Base-by-base conservation (phyloP, 2,888 invertebrate species). In the Synanthedon formicaeformis region DNA sequence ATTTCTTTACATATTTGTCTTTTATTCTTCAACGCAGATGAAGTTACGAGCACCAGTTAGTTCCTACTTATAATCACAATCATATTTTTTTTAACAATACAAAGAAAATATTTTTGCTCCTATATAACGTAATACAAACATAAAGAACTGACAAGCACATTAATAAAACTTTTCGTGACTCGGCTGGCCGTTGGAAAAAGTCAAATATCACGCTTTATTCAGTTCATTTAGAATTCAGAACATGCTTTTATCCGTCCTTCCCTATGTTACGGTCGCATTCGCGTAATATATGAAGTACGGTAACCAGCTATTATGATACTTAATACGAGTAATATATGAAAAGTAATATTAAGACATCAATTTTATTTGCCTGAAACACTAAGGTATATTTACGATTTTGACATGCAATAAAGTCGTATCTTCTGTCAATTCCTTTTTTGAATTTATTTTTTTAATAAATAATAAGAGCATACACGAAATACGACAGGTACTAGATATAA, bases 221-320 rank as follows among this genome's bases (percentile, higher is more conserved):
- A 66, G 64, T 69, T 75, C 75, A 75, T 79, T 75, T 67, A 64
- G 61, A 63, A 81, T 81, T 79, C 78, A 63, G 65, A 61, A 62
- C 76, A 69, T 72, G 75, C 66, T 60, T 48, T 60, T 60, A 55
- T 58, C 58, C 58, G 60, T 62, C 56, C 45, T 45, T 45, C 45
- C 45, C 45, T 57, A 57, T 61, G 61, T 64, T 61, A 63, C 60
- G 60, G 63, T 59, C 60, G 61, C 61, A 63, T 63, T 61, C 60
- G 57, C 60, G 62, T 67, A 64, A 65, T 63, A 57, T 64, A 67
- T 64, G 68, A 65, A 64, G 41, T 51, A 56, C 56, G 34, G 52
- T 45, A 52, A 14, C 12, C 53, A 52, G 52, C 51, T 50, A 54
- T 55, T 52, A 51, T 45, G 48, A 50, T 52, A 50, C 53, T 53